Conservation (phyloP, 1,140 invertebrate genomes). For the Cecropterus lyciades region DNA sequence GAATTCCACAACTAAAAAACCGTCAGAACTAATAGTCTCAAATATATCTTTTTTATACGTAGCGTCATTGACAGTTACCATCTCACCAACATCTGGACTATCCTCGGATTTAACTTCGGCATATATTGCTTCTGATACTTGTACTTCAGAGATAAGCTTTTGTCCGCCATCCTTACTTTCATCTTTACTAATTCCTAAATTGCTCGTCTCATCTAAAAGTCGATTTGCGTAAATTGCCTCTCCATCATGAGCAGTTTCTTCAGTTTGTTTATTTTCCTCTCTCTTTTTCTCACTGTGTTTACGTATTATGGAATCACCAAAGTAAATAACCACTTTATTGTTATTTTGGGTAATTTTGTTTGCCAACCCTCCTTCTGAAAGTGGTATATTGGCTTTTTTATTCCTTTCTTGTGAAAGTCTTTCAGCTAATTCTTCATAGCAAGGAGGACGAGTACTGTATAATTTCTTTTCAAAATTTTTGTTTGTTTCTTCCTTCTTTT, state of each 20-base stretch:
- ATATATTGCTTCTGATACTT: slow-evolving; percentile 79
- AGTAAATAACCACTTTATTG: slow-evolving; percentile 89
- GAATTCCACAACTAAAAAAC: slow-evolving; percentile 87
- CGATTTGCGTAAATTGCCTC: slow-evolving; percentile 80
- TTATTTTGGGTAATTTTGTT: slow-evolving; percentile 82
- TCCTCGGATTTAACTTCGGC: slow-evolving; percentile 69
- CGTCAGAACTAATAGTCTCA: slow-evolving; percentile 76
- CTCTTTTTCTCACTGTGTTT: slow-evolving; percentile 77
- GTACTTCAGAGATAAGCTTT: slow-evolving; percentile 71
- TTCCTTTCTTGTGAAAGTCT: slow-evolving; percentile 69
- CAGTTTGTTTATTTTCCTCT: slow-evolving; percentile 56
- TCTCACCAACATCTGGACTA: slow-evolving; percentile 47
- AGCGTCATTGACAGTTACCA: slow-evolving; percentile 65
- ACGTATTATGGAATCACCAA: slow-evolving; percentile 86
- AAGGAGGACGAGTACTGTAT: slow-evolving; percentile 73
- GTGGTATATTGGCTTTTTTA: slow-evolving; percentile 55
- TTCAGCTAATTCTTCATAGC: slow-evolving; percentile 79
- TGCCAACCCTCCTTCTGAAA: slow-evolving; percentile 56
- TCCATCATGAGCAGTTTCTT: slow-evolving; percentile 59
- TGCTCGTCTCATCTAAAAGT: slow-evolving; percentile 66
- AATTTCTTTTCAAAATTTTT: slow-evolving; percentile 71
- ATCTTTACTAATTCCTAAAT: slow-evolving; percentile 60
- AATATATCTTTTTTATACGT: slow-evolving; percentile 74
- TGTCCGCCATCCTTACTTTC: slow-evolving; percentile 69
- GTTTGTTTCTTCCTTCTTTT: slow-evolving; percentile 66